Conservation (phyloP, 2,797 vertebrate species). For the Podarcis lilfordi region DNA sequence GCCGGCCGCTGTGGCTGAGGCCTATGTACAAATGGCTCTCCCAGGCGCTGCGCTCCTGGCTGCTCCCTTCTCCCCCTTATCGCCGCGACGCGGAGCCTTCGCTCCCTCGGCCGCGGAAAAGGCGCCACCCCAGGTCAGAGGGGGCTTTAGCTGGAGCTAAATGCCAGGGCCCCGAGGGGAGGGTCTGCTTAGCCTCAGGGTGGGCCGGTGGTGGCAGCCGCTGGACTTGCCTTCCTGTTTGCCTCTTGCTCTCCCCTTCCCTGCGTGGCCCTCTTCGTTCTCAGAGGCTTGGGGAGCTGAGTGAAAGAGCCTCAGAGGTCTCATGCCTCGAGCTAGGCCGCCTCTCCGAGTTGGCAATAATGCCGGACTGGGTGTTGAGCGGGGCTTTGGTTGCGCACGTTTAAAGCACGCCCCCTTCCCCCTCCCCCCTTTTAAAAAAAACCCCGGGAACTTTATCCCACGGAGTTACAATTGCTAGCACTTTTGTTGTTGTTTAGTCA, state of each 20-base stretch:
- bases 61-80: constrained; percentile 50
- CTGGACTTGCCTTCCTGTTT: background rate
- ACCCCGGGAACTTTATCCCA: too few species aligned
- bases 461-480: too few species aligned
- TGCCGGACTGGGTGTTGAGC: too few species aligned
- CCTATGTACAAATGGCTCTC: constrained; percentile 75
- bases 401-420: too few species aligned
- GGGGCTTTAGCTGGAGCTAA: background rate
- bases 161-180: constrained; percentile 19
- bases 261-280: background rate
- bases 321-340: background rate
- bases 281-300: background rate
- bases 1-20: constrained; percentile 23
- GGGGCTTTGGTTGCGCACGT: too few species aligned
- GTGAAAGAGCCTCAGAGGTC: background rate
- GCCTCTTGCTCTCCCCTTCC: background rate
- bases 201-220: background rate
- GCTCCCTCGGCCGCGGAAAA: constrained; percentile 22
- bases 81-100: constrained; percentile 54
- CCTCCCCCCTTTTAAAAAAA: too few species aligned
- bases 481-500: too few species aligned
- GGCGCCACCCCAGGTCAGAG: constrained; percentile 51
- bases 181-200: background rate
- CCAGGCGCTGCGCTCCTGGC: constrained; percentile 65
- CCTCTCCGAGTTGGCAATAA: too few species aligned